Conservation (phyloP, 2,888 invertebrate species). For the Cabera pusaria region DNA sequence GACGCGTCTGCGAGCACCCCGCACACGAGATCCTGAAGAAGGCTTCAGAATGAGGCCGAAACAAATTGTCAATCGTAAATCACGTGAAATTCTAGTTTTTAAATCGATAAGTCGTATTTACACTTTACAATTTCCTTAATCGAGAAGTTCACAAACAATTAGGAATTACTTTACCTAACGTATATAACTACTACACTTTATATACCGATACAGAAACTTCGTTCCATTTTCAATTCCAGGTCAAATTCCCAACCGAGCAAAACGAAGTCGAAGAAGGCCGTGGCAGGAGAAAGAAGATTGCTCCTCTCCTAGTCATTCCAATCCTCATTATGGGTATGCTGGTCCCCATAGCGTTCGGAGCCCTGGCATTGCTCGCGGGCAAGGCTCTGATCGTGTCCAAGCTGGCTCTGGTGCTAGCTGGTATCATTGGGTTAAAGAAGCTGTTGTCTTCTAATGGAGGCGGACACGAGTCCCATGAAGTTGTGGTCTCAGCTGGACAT, state of each 20-base stretch:
- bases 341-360: constrained; percentile 92
- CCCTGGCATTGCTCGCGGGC: constrained; percentile 91
- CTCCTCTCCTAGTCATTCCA: constrained; percentile 90
- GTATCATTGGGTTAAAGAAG: constrained; percentile 93
- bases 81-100: no score
- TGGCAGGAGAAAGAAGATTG: constrained; percentile 88
- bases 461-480: constrained; percentile 87
- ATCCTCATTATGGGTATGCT: constrained; percentile 91
- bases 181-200: no score
- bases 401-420: constrained; percentile 90
- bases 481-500: constrained; percentile 87
- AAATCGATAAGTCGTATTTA: no score
- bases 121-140: no score
- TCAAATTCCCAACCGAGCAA: constrained; percentile 88
- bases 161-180: no score
- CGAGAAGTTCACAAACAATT: no score
- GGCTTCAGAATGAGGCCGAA: no score
- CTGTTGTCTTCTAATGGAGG: constrained; percentile 87
- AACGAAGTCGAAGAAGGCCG: constrained; percentile 87
- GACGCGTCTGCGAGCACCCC: no score
- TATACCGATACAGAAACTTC: no score
- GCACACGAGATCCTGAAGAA: no score
- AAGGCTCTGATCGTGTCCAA: constrained; percentile 94
- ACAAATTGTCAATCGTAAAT: no score
- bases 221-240: constrained; percentile 72